These are phyloP conservation scores for Kuschelorhynchus macadamiae DNA, from an alignment of 2,888 invertebrate species.

Conservation along the genomic window DNA sequence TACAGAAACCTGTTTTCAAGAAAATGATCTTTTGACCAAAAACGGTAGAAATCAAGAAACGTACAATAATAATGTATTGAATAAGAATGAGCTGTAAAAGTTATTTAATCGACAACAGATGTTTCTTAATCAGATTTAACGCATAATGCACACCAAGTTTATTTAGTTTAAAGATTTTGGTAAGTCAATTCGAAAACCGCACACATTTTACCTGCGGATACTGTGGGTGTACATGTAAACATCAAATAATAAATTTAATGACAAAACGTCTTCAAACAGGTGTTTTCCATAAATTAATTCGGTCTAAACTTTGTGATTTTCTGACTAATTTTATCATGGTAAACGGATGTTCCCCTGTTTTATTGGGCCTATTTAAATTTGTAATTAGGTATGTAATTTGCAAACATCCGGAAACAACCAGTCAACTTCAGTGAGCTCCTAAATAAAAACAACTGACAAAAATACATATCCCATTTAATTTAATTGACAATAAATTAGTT, in stretches of 20 bases:
- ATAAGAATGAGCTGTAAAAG: slow-evolving; percentile 13
- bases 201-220: no score
- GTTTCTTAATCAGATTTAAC: background rate
- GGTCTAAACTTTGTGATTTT: no score
- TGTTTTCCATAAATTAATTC: no score
- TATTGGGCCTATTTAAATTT: slow-evolving; percentile 7
- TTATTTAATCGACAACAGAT: slow-evolving; percentile 14
- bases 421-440: no score
- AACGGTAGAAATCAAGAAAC: slow-evolving; percentile 18
- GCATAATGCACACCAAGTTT: background rate
- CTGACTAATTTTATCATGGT: no score
- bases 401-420: slow-evolving; percentile 15
- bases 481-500: no score
- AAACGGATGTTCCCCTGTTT: no score
- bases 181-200: slow-evolving; percentile 5
- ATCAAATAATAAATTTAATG: no score
- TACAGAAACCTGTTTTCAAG: slow-evolving; percentile 24
- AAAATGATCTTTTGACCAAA: slow-evolving; percentile 16
- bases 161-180: slow-evolving; percentile 1
- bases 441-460: no score
- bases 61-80: slow-evolving; percentile 16
- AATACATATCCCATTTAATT: no score
- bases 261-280: no score
- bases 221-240: no score
- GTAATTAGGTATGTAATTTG: background rate